A percentile compares a stretch with the other conserved stretches of the same genome.
These are phyloP conservation scores for Conus ventricosus DNA, from an alignment of 1,140 invertebrate species.

Conservation along the genomic window DNA sequence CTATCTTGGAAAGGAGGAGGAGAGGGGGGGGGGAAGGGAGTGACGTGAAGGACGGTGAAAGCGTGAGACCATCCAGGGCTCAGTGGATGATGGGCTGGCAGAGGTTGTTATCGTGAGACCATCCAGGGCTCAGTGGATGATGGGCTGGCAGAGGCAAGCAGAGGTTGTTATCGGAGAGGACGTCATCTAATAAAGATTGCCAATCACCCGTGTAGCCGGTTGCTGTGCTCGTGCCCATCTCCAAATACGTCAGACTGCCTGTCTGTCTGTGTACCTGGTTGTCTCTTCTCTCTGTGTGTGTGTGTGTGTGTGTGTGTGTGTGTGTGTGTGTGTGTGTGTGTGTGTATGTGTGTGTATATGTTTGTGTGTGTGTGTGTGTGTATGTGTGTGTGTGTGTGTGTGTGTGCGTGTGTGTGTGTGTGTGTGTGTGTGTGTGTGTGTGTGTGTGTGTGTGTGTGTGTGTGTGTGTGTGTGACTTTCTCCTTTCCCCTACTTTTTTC, in stretches of 20 bases:
- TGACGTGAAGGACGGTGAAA: too few relatives aligned
- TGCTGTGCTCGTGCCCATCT: background rate
- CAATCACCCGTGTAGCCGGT: background rate
- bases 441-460: too few relatives aligned
- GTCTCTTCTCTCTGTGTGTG: constrained; percentile 11
- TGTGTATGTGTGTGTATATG: background rate
- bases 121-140: background rate
- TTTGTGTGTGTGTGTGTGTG: too few relatives aligned
- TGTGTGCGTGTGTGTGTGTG: too few relatives aligned
- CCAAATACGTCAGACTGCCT: background rate
- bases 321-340: constrained; percentile 24
- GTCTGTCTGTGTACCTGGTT: background rate
- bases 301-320: constrained; percentile 23
- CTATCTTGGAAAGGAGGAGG: too few relatives aligned
- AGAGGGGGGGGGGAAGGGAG: too few relatives aligned
- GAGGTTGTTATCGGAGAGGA: background rate
- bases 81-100: background rate
- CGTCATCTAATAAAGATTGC: background rate
- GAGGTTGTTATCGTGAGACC: background rate
- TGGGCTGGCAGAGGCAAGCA: background rate
- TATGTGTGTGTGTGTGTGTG: too few relatives aligned
- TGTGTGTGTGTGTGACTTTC: too few relatives aligned
- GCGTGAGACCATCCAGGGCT: background rate
- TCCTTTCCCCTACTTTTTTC: too few relatives aligned
- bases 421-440: too few relatives aligned